Base-by-base conservation (phyloP, 2,888 invertebrate genomes). In the Latheticus oryzae region DNA sequence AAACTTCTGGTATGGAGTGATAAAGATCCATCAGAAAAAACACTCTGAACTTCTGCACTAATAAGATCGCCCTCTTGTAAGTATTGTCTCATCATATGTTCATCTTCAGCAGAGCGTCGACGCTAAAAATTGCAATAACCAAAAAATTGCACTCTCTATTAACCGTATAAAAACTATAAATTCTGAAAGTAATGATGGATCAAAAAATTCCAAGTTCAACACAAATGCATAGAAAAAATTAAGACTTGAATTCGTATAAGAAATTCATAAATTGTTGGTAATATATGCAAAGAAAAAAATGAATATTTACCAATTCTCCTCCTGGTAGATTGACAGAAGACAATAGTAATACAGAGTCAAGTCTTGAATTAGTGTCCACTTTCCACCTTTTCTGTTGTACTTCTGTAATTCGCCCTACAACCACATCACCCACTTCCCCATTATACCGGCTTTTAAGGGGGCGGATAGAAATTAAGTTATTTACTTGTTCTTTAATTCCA, bases 281-380 rank as follows among this genome's bases (percentile, higher is more conserved):
- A 35, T 35, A 8, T 17, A 35, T 1, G 2, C 2, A 2, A n/a
- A 1, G 17, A 3, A 8, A 4, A 9, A 4, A 24, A 30, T 8
- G 13, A 32, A 24, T 17, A 53, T 78, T 76, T 81, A 93, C 92
- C 84, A 97, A 80, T 83, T 98, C 98, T 48, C 94, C 93, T 16
- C 97, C 97, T n/a, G 98, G 98, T 60, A 99, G 83, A 82, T 98
- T 97, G 1, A 99, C 96, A 19, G 96, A 92, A 0, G 96, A 94
- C 9, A 99, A 79, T 58, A 93, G 83, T 5, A 99, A 83, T 30
- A 92, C 84, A 0, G 96, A 93, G 79, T 96, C 95, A 73, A 91
- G 79, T 48, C 95, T 87, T 0, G 95, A 90, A 79, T 96, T 96
- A 1, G 94, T 95, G 70, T 97, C 93, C 1, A 97, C 92, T 77